Conservation (phyloP, 2,888 invertebrate genomes). For the Drosophila ustulata region DNA sequence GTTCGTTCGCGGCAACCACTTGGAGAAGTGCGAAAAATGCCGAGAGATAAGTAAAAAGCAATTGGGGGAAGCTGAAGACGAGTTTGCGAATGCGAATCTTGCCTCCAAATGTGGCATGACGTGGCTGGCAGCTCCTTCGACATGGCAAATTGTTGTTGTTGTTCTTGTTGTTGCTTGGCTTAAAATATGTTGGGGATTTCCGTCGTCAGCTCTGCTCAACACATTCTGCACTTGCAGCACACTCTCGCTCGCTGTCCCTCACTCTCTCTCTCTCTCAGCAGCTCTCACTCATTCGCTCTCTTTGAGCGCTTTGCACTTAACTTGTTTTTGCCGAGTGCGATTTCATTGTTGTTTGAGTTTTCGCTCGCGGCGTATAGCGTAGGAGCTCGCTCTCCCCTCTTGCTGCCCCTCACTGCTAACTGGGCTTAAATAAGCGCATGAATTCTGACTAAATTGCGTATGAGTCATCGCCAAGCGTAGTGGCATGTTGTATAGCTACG, state of each 20-base stretch:
- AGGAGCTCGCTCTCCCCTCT: constrained; percentile 19
- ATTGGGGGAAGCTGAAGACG: constrained; percentile 23
- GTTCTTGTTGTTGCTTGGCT: constrained; percentile 29
- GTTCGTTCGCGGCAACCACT: constrained; percentile 35
- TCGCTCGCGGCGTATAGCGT: constrained; percentile 19
- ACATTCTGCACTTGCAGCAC: constrained; percentile 12
- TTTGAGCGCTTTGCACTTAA: constrained; percentile 22
- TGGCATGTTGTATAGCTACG: constrained; percentile 9
- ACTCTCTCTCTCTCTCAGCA: constrained; percentile 11
- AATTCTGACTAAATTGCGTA: constrained; percentile 71
- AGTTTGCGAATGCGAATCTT: constrained; percentile 3
- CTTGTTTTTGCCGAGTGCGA: constrained; percentile 40
- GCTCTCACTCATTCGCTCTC: background rate
- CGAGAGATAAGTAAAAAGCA: constrained; percentile 37
- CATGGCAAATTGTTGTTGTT: constrained; percentile 25
- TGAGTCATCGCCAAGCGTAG: constrained; percentile 65
- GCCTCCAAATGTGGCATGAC: constrained; percentile 49
- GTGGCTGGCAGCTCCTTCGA: constrained; percentile 52
- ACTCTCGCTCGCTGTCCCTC: constrained; percentile 1
- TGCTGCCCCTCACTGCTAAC: constrained; percentile 28
- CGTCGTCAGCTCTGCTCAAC: constrained; percentile 24
- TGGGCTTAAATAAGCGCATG: constrained; percentile 65
- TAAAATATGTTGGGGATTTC: constrained; percentile 70
- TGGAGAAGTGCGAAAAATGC: constrained; percentile 64
- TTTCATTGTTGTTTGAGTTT: constrained; percentile 15